Base-by-base conservation (phyloP, 2,113 vertebrate species). In the Albula goreensis region DNA sequence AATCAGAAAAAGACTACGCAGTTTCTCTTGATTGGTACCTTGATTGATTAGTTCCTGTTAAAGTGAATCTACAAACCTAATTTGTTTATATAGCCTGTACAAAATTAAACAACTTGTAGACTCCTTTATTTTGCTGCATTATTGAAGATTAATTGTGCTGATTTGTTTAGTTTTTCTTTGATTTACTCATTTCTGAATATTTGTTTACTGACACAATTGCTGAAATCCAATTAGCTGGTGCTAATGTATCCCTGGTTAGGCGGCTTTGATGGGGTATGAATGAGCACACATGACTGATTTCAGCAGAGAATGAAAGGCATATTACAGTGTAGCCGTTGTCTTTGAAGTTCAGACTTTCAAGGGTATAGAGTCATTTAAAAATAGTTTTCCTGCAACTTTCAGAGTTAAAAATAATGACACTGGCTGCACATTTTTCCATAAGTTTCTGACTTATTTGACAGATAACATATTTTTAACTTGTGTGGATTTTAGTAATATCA, bases 181-280 rank as follows among this genome's bases (percentile, higher is more conserved):
- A 49, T 80, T 3, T 80, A 17, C 13, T 49, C 48, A 81, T 81
- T 19, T 49, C 13, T 81, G 15, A 15, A 25, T 22, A 60, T 57
- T 82, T 74, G 70, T 74, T 74, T 74, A 19, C 70, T 31, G 70
- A 74, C 70, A 74, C 70, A 74, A 74, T 74, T 74, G 70, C 17
- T 74, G 70, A 74, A 74, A 74, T 74, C 70, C 22, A 22, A 74
- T 74, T 74, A 74, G 70, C 70, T 74, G 19, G 70, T 74, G 70
- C 31, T 22, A 74, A 74, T 74, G n/a, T 70, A 9, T 74, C 70
- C 22, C 5, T 74, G 70, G 19, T 74, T 74, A 56, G n/a, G 19
- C 70, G n/a, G 22, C 70, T 74, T 74, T 74, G 70, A 74, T 74
- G n/a, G 70, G 4, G n/a, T 25, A 74, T 74, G 19, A 74, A 74